These are phyloP conservation scores for Syngnathoides biaculeatus DNA, from an alignment of 2,113 vertebrate genomes.

Conservation along the genomic window DNA sequence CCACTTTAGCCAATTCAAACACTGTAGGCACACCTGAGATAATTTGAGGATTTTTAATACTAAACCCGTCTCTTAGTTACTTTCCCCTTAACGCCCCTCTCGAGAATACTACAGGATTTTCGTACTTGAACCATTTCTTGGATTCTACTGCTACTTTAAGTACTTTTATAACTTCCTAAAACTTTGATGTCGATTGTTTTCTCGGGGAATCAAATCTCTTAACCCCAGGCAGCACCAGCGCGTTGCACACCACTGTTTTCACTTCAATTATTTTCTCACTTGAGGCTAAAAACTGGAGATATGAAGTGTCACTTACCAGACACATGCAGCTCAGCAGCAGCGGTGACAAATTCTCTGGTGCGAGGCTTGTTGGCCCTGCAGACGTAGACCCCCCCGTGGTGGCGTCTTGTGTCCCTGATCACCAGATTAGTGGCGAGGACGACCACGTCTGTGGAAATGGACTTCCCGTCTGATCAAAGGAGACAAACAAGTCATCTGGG, in stretches of 20 bases:
- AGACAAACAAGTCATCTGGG: slow-evolving; percentile 9
- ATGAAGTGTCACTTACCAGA: slow-evolving; percentile 75
- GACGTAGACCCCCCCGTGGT: slow-evolving; percentile 88
- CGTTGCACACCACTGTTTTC: neutral
- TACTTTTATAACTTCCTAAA: too few relatives aligned
- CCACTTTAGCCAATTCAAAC: too few relatives aligned
- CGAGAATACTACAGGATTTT: too few relatives aligned
- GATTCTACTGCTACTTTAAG: too few relatives aligned
- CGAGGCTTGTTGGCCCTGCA: slow-evolving; percentile 93
- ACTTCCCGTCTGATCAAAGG: slow-evolving; percentile 82
- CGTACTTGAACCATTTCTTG: too few relatives aligned
- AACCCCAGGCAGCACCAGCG: too few relatives aligned
- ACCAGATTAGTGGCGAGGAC: slow-evolving; percentile 90
- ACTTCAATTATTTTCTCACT: slow-evolving; percentile 1
- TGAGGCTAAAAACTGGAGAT: neutral
- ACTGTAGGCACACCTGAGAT: too few relatives aligned
- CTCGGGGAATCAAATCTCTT: too few relatives aligned
- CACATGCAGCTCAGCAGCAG: slow-evolving; percentile 85
- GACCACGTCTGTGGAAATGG: slow-evolving; percentile 88
- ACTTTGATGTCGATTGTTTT: too few relatives aligned
- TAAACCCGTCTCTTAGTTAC: too few relatives aligned
- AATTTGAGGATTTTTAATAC: too few relatives aligned
- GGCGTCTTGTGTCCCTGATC: slow-evolving; percentile 81
- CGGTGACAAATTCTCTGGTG: slow-evolving; percentile 86
- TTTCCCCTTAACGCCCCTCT: too few relatives aligned